These are phyloP conservation scores for Silurus asotus DNA, from an alignment of 2,113 vertebrate genomes.

Conservation along the genomic window DNA sequence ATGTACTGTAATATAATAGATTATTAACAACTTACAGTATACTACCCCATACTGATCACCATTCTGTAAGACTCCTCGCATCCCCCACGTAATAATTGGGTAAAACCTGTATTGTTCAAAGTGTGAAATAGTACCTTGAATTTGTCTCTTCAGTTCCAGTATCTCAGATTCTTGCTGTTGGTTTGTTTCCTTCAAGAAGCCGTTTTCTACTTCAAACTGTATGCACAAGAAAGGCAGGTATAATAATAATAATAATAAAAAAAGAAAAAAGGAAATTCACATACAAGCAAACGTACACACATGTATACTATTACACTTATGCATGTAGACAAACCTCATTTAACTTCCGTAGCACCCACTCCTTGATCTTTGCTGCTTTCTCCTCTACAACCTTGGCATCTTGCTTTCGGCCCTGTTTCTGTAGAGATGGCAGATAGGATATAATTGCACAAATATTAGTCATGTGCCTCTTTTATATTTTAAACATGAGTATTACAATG, in stretches of 20 bases:
- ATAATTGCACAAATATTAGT: neutral
- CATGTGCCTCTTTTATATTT: neutral
- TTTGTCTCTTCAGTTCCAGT: constrained; percentile 79
- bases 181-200: constrained; percentile 84
- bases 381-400: constrained; percentile 96
- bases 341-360: constrained; percentile 95
- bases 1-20: no score
- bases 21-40: no score
- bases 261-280: neutral
- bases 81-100: no score
- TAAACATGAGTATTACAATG: neutral
- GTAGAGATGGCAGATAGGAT: constrained; percentile 19
- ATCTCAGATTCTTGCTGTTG: constrained; percentile 87
- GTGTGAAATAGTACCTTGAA: constrained; percentile 76
- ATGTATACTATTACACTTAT: neutral
- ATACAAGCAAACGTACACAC: neutral
- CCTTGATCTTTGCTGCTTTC: constrained; percentile 98
- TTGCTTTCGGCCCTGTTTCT: constrained; percentile 90
- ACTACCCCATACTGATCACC: no score
- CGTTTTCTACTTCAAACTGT: constrained; percentile 92
- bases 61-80: no score
- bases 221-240: constrained; percentile 10
- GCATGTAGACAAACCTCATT: constrained; percentile 79
- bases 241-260: no score
- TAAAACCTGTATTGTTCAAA: no score